Percentiles rank a stretch among this genome's conserved stretches.
Conservation (phyloP, 2,113 vertebrate species). For the Podarcis cretensis region DNA sequence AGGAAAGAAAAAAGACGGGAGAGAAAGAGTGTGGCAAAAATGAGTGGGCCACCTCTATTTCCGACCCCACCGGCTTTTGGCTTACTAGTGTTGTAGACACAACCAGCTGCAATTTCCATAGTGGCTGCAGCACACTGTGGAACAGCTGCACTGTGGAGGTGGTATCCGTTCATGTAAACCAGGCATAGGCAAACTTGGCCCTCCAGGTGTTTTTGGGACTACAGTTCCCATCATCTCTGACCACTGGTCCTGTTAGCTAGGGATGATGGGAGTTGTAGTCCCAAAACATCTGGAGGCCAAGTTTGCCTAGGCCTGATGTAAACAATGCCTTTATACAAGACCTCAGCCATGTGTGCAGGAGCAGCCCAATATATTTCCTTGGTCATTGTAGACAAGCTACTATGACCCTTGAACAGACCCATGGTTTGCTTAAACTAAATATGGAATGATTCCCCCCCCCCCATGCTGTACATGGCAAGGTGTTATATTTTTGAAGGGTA, state of each 20-base stretch:
- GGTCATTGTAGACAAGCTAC: not conserved
- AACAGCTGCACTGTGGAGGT: no score
- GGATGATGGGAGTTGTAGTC: no score
- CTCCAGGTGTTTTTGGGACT: no score
- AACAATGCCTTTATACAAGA: not conserved
- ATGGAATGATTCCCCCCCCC: not conserved
- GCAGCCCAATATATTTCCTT: no score
- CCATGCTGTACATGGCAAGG: not conserved
- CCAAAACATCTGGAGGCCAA: no score
- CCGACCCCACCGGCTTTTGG: not conserved
- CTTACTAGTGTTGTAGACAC: not conserved
- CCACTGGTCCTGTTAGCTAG: no score
- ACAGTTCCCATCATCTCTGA: no score
- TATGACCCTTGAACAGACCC: not conserved
- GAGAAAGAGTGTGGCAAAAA: no score
- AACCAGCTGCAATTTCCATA: not conserved
- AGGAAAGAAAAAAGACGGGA: not conserved
- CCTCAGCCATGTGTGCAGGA: not conserved
- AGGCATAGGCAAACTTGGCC: no score
- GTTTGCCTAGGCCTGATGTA: no score
- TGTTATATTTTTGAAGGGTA: not conserved
- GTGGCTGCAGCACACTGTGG: not conserved
- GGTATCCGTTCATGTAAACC: not conserved
- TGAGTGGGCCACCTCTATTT: no score
- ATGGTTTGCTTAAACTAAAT: not conserved